Conservation (phyloP, 1,140 invertebrate species). For the Drosophila kepulauana region DNA sequence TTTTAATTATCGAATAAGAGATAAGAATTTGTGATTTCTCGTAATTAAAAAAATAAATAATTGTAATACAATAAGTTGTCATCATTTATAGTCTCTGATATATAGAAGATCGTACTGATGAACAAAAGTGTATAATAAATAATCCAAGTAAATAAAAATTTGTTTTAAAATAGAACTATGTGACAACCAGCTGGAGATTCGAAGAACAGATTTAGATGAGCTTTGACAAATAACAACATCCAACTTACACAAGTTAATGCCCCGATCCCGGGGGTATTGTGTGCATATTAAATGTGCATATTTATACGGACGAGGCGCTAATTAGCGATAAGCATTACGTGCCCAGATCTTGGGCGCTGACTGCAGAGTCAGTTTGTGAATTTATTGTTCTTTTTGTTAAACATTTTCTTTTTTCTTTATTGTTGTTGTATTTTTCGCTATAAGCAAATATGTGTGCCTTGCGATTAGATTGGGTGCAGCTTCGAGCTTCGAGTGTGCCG, state of each 20-base stretch:
- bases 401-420: slow-evolving; percentile 2
- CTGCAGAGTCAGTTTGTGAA: slow-evolving; percentile 13
- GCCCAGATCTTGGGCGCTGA: slow-evolving; percentile 29
- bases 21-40: too few relatives aligned
- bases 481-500: slow-evolving; percentile 27
- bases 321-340: slow-evolving; percentile 51
- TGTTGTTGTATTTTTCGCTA: slow-evolving; percentile 22
- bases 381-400: slow-evolving; percentile 25
- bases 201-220: not conserved
- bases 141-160: not conserved
- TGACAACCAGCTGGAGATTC: not conserved
- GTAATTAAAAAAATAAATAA: too few relatives aligned
- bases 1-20: too few relatives aligned
- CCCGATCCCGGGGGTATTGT: not conserved
- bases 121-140: not conserved
- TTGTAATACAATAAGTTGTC: too few relatives aligned
- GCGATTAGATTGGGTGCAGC: slow-evolving; percentile 60
- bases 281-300: not conserved
- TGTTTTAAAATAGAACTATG: not conserved
- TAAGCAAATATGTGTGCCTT: slow-evolving; percentile 35
- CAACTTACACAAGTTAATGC: slow-evolving; percentile 22
- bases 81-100: too few relatives aligned
- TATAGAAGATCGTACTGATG: not conserved
- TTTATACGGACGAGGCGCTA: slow-evolving; percentile 10
- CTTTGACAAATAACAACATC: not conserved